Conservation (phyloP, 2,113 vertebrate genomes). For the Speoplatyrhinus poulsoni region DNA sequence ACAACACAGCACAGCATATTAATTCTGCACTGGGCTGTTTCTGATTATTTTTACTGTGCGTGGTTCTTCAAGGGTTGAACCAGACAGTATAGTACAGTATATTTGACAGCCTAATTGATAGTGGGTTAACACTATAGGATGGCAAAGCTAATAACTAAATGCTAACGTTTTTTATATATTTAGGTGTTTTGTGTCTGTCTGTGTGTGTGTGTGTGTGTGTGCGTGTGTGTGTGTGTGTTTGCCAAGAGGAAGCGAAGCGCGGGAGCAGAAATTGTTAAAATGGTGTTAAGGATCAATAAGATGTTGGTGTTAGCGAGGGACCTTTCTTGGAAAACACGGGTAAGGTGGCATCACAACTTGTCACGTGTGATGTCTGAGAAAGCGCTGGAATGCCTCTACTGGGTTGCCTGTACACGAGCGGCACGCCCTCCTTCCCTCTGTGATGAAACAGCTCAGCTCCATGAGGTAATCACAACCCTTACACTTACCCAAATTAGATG, state of each 20-base stretch:
- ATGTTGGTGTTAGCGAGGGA: constrained; percentile 65
- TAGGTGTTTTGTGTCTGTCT: background rate
- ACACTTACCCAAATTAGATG: constrained; percentile 69
- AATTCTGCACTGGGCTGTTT: constrained; percentile 42
- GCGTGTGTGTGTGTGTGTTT: background rate
- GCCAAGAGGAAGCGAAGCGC: background rate
- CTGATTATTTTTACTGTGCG: constrained; percentile 41
- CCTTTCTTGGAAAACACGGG: constrained; percentile 63
- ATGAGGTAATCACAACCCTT: constrained; percentile 63
- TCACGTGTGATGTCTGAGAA: constrained; percentile 65
- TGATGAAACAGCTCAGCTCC: constrained; percentile 64
- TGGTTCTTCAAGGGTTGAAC: constrained; percentile 22
- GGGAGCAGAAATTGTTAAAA: constrained; percentile 64
- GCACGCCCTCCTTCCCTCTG: background rate
- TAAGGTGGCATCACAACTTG: constrained; percentile 68
- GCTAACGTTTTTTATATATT: constrained; percentile 24
- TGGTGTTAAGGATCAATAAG: constrained; percentile 68
- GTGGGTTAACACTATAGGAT: background rate
- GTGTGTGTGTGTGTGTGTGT: constrained; percentile 1
- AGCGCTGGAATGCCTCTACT: constrained; percentile 46
- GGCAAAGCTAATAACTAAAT: constrained; percentile 37
- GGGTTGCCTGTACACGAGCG: constrained; percentile 30
- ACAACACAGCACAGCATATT: constrained; percentile 54
- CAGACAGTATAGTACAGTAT: constrained; percentile 10
- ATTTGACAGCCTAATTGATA: constrained; percentile 43